Evolutionary conservation across 2,797 vertebrate genomes (phyloP).

Genomic region (Rhadinocentrus ornatus): DNA sequence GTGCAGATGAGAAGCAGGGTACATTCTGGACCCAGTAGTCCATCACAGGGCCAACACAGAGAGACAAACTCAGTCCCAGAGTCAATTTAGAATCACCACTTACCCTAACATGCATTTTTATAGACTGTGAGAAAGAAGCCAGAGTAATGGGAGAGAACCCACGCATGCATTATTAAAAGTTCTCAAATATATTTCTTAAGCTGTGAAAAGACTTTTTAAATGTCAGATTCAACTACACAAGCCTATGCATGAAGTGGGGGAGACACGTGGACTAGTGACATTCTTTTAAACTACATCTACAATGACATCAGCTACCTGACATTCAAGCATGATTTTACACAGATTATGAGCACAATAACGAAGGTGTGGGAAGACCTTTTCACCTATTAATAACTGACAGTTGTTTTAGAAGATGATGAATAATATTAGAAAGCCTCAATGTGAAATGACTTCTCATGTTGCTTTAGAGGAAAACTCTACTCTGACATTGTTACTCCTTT

Average conservation of each 20-base stretch:
- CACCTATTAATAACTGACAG: slow-evolving; percentile 30
- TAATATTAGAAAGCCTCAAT: slow-evolving; percentile 31
- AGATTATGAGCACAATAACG: background rate
- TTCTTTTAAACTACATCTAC: slow-evolving; percentile 61
- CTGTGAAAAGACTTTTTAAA: no score
- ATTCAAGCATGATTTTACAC: slow-evolving; percentile 33
- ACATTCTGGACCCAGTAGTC: no score
- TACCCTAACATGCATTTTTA: no score
- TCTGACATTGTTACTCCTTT: slow-evolving; percentile 13
- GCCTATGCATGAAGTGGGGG: slow-evolving; percentile 19
- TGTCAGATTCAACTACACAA: slow-evolving; percentile 16
- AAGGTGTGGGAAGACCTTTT: slow-evolving; percentile 19
- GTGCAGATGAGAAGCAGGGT: no score
- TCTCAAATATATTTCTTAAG: no score
- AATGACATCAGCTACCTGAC: slow-evolving; percentile 45
- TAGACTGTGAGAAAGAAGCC: no score
- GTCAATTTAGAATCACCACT: no score
- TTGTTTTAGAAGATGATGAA: slow-evolving; percentile 55
- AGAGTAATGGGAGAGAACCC: no score
- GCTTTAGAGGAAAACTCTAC: slow-evolving; percentile 26
- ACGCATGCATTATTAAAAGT: no score
- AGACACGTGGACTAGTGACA: slow-evolving; percentile 61
- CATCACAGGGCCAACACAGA: no score
- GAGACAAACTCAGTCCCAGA: no score
- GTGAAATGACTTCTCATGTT: slow-evolving; percentile 37